Evolutionary conservation across 2,113 vertebrate species (phyloP).

Genomic region (Strigops habroptila): DNA sequence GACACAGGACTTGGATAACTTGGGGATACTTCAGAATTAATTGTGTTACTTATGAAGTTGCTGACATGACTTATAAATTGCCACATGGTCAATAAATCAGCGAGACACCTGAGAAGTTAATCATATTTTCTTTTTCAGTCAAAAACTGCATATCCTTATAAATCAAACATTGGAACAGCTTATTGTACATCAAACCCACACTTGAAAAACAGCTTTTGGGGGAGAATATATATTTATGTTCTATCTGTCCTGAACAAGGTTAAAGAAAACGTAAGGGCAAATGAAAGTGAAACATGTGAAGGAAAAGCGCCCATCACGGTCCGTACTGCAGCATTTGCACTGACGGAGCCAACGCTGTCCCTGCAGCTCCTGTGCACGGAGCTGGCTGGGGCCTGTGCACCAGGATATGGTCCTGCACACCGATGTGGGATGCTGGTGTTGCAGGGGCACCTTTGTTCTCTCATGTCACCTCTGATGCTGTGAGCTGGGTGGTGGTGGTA

Average conservation of each 20-base stretch:
- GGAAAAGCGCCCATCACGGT: rapidly evolving
- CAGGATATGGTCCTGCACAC: background rate
- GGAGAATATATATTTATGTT: background rate
- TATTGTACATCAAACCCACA: background rate
- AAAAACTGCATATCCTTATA: constrained; percentile 31
- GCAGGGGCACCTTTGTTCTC: background rate
- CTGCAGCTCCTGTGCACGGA: background rate
- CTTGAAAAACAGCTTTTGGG: background rate
- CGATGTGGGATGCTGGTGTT: rapidly evolving
- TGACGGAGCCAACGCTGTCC: background rate
- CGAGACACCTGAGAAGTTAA: constrained; percentile 27
- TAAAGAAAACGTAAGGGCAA: background rate
- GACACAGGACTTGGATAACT: constrained; percentile 34
- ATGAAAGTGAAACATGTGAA: background rate
- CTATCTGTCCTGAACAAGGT: background rate
- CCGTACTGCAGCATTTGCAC: rapidly evolving
- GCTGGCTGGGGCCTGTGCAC: background rate
- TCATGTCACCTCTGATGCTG: background rate
- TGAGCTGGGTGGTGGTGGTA: too few species aligned
- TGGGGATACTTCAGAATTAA: constrained; percentile 61
- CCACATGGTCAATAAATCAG: constrained; percentile 57
- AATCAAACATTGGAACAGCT: constrained; percentile 34
- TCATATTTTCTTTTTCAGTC: constrained; percentile 2
- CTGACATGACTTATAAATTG: constrained; percentile 65
- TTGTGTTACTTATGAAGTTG: constrained; percentile 63